phyloP scores from a whole-genome alignment of 2,797 vertebrate genomes.

The Clamator glandarius region DNA sequence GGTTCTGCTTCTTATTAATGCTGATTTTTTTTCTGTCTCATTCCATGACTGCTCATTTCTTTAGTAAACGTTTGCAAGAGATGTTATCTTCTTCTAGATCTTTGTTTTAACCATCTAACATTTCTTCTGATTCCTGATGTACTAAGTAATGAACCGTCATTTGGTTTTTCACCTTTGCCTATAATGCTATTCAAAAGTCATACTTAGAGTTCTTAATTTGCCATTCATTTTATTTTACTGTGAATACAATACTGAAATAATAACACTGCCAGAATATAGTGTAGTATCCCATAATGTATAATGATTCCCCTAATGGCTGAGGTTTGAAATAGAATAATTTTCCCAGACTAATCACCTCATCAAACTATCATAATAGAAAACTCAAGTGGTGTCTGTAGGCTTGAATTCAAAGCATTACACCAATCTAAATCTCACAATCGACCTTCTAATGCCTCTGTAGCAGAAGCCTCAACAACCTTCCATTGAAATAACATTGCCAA shows the following conservation, averaged over 20 bases:
- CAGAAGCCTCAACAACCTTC: neutral
- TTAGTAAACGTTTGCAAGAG: neutral
- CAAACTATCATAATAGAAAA: neutral
- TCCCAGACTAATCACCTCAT: slow-evolving; percentile 26
- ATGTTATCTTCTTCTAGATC: neutral
- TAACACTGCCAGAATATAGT: neutral
- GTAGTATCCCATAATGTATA: neutral
- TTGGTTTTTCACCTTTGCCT: neutral
- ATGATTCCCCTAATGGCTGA: slow-evolving; percentile 4
- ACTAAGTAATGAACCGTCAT: neutral
- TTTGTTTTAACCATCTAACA: neutral
- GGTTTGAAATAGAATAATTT: slow-evolving; percentile 11
- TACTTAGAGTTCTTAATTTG: neutral
- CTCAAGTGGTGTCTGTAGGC: slow-evolving; percentile 10
- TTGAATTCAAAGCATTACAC: neutral
- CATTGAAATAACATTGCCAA: neutral
- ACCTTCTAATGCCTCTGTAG: neutral
- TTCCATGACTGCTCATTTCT: neutral
- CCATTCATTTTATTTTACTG: neutral
- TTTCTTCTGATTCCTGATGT: neutral
- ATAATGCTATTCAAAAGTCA: neutral
- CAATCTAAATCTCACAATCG: neutral
- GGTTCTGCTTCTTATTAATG: neutral
- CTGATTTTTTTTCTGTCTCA: neutral
- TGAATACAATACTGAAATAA: neutral